phyloP scores from a whole-genome alignment of 2,113 vertebrate genomes.

The Anseranas semipalmata region DNA sequence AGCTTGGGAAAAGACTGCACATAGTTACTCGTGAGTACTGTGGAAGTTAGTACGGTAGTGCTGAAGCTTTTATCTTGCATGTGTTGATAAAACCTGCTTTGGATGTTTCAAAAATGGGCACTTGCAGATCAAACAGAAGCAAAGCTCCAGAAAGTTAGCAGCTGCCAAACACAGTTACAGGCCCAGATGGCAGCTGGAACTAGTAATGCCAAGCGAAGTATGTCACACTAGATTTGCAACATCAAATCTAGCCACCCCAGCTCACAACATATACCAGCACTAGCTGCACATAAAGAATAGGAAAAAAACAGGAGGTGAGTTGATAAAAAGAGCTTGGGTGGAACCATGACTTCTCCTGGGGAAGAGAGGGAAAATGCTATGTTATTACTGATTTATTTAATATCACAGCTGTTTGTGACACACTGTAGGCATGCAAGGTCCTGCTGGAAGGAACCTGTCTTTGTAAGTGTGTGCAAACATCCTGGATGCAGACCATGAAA shows the following conservation, averaged over 20 bases:
- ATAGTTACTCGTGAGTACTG: not conserved
- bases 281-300: not conserved
- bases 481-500: not conserved
- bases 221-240: not conserved
- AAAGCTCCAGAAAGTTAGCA: not conserved
- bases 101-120: not conserved
- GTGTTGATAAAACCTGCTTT: not conserved
- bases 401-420: not conserved
- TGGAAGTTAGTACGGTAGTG: not conserved
- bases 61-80: fast-evolving
- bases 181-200: not conserved
- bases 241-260: not conserved
- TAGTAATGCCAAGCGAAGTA: not conserved
- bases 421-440: not conserved
- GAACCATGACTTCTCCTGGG: not conserved
- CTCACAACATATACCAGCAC: not conserved
- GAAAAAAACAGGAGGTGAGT: not conserved
- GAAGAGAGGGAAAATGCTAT: not conserved
- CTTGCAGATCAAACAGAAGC: not conserved
- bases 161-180: not conserved
- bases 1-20: not conserved
- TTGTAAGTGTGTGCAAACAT: not conserved
- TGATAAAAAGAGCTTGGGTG: not conserved
- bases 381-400: not conserved
- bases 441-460: not conserved